Evolutionary conservation across 2,888 invertebrate species (phyloP).

Genomic region (Drosophila birchii): DNA sequence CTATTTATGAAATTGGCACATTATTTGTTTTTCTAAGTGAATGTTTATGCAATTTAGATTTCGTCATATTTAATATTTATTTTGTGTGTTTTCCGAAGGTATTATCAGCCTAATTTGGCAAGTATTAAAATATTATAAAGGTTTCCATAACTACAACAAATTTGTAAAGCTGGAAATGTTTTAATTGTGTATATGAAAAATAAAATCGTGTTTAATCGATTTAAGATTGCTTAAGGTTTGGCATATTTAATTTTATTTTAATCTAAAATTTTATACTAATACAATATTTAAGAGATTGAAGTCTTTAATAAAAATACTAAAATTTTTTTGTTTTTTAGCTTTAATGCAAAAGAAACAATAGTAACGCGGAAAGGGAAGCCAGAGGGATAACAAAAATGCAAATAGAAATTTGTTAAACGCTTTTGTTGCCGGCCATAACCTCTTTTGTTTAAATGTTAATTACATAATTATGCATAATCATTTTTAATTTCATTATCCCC

Average conservation of each 20-base stretch:
- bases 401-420: constrained; percentile 74
- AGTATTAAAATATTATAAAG: no score
- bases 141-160: no score
- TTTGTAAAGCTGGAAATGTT: no score
- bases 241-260: no score
- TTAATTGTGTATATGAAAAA: no score
- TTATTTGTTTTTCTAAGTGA: constrained; percentile 6
- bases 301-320: background rate
- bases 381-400: constrained; percentile 53
- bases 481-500: constrained; percentile 54
- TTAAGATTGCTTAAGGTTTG: no score
- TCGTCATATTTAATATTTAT: no score
- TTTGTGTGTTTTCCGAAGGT: no score
- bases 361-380: background rate
- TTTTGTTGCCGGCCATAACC: constrained; percentile 73
- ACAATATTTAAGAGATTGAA: background rate
- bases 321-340: background rate
- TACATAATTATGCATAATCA: constrained; percentile 83
- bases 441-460: constrained; percentile 83
- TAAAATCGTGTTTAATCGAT: no score
- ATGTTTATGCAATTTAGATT: background rate
- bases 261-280: background rate
- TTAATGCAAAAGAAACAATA: background rate
- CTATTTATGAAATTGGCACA: constrained; percentile 15
- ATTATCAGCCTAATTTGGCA: no score